Percentiles rank a stretch among this genome's conserved stretches.
phyloP scores from a whole-genome alignment of 1,140 invertebrate genomes.

The Caenorhabditis elegans region WBcel235 BX284605.5:9631501-9632000 shows the following conservation, averaged over 20 bases:
- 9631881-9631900: too few relatives aligned
- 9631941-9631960: too few relatives aligned
- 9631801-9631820: too few relatives aligned
- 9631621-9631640: background rate
- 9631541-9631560: background rate
- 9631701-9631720: background rate
- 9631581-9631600: background rate
- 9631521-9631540: background rate
- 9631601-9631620: background rate
- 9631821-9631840: too few relatives aligned
- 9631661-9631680: background rate
- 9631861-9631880: too few relatives aligned
- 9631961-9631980: too few relatives aligned
- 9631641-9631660: background rate
- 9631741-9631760: background rate
- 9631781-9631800: background rate
- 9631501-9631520: background rate
- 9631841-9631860: too few relatives aligned
- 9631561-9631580: background rate
- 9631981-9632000: too few relatives aligned
- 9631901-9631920: too few relatives aligned
- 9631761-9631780: background rate
- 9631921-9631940: too few relatives aligned
- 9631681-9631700: too few relatives aligned
- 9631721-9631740: background rate